These are phyloP conservation scores for Mimumesa dahlbomi DNA, from an alignment of 2,888 invertebrate species.

Conservation along the genomic window DNA sequence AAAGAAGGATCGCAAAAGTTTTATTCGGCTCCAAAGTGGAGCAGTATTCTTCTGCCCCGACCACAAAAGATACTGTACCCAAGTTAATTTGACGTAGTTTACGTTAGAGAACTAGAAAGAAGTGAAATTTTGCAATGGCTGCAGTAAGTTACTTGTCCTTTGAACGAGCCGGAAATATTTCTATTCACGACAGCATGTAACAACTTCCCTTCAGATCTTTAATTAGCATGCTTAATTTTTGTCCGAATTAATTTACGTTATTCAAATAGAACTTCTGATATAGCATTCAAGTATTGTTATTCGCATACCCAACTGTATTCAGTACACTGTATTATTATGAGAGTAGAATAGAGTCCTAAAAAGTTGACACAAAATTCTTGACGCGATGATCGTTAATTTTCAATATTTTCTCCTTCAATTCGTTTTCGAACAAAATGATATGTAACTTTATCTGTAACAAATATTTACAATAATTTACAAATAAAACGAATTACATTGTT, in stretches of 20 bases:
- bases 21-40: conserved; percentile 53
- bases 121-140: conserved; percentile 43
- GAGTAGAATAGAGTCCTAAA: no score
- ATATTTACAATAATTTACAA: no score
- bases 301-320: no score
- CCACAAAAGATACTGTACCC: conserved; percentile 49
- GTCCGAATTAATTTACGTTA: conserved; percentile 9
- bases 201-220: conserved; percentile 10
- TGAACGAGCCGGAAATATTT: conserved; percentile 17
- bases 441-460: no score
- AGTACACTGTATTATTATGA: no score
- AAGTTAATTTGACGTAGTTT: conserved; percentile 62
- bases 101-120: conserved; percentile 39
- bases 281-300: no score
- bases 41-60: conserved; percentile 29
- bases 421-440: no score
- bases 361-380: no score
- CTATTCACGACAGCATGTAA: conserved; percentile 16
- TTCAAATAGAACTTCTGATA: background rate
- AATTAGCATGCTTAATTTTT: conserved; percentile 35
- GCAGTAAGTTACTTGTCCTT: conserved; percentile 31
- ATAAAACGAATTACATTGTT: no score
- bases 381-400: no score
- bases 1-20: conserved; percentile 54
- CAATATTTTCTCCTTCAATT: no score